Percentiles rank a stretch among this genome's conserved stretches.
phyloP scores from a whole-genome alignment of 2,797 vertebrate genomes.

The Graptemys geographica region DNA sequence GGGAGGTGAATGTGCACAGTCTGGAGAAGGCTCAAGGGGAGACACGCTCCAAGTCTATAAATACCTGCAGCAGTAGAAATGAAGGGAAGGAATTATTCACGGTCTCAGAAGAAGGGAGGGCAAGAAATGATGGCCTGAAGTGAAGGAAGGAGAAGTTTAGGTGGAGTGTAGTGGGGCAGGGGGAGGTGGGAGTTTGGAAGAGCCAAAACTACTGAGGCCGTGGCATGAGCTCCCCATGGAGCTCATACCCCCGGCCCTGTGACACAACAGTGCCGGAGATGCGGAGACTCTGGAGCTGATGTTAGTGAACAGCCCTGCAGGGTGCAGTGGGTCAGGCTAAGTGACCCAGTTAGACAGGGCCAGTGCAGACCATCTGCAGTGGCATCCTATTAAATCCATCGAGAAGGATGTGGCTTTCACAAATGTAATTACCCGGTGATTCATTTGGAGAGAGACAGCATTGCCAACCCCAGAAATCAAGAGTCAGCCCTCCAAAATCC shows the following conservation, averaged over 20 bases:
- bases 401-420: neutral
- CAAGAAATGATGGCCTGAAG: constrained; percentile 38
- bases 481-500: neutral
- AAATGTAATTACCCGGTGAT: neutral
- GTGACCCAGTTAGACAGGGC: neutral
- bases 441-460: neutral
- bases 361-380: neutral
- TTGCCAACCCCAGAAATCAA: neutral
- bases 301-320: neutral
- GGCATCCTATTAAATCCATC: neutral
- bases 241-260: neutral
- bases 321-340: neutral
- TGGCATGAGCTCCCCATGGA: neutral
- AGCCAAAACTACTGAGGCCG: neutral
- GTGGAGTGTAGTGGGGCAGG: neutral
- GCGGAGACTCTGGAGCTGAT: neutral
- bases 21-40: constrained; percentile 69
- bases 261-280: neutral
- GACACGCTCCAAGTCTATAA: constrained; percentile 64
- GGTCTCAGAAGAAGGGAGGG: neutral
- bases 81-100: constrained; percentile 46
- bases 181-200: neutral
- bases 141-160: constrained; percentile 18
- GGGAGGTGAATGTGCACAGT: constrained; percentile 53
- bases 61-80: constrained; percentile 25